These are phyloP conservation scores for Phymanthus crucifer DNA, from an alignment of 92 coral and sea anemone species.

Conservation along the genomic window DNA sequence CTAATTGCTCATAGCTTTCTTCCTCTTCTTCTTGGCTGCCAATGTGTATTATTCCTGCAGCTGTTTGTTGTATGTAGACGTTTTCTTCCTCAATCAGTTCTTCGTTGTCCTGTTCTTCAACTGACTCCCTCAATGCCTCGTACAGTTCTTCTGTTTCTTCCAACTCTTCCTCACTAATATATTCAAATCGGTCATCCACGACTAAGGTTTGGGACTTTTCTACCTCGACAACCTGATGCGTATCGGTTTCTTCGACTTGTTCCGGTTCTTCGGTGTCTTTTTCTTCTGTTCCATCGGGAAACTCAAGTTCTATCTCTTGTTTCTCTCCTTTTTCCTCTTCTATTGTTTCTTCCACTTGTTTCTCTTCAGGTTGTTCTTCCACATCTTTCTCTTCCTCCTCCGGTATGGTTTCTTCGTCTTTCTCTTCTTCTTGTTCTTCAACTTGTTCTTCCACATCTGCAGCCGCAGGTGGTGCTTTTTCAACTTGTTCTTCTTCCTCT, in stretches of 20 bases:
- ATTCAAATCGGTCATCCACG: slow-evolving; percentile 33
- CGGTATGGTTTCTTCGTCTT: background rate
- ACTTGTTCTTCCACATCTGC: background rate
- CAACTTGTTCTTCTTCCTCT: slow-evolving; percentile 1
- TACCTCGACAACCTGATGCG: slow-evolving; percentile 4
- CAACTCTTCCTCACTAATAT: slow-evolving; percentile 42
- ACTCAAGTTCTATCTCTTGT: slow-evolving; percentile 3
- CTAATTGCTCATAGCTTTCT: slow-evolving; percentile 5
- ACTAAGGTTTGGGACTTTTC: slow-evolving; percentile 3
- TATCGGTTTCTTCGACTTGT: background rate
- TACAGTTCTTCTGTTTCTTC: slow-evolving; percentile 51
- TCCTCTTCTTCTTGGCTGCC: slow-evolving; percentile 29
- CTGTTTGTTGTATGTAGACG: slow-evolving; percentile 31
- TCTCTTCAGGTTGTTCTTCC: slow-evolving; percentile 2
- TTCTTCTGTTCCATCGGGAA: too few species aligned
- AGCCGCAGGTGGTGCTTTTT: too few species aligned
- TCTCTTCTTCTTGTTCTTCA: background rate
- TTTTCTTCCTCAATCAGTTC: slow-evolving; percentile 21
- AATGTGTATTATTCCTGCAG: slow-evolving; percentile 17
- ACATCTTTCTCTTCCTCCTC: background rate
- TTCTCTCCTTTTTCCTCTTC: slow-evolving; percentile 18
- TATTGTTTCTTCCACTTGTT: background rate
- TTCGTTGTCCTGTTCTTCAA: slow-evolving; percentile 29
- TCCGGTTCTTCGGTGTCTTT: slow-evolving; percentile 7
- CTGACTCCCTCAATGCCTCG: slow-evolving; percentile 9